Evolutionary conservation across 2,113 vertebrate species (phyloP).

Genomic region (Reinhardtius hippoglossoides): DNA sequence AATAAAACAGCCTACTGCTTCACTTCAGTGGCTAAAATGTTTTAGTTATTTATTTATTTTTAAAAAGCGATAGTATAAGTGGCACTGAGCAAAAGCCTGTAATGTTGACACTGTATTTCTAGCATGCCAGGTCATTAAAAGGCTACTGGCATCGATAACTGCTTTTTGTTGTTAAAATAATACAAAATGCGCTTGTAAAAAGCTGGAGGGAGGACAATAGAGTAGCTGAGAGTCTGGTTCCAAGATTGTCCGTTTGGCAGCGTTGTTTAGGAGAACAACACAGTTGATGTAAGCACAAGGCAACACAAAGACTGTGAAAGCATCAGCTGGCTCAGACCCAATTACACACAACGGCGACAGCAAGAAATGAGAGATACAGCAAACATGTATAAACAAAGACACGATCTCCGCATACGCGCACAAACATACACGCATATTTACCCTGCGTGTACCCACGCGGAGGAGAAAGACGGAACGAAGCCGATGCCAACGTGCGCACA

Average conservation of each 20-base stretch:
- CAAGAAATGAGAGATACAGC: conserved; percentile 40
- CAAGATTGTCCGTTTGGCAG: conserved; percentile 19
- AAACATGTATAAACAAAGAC: conserved; percentile 28
- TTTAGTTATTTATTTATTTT: too few species aligned
- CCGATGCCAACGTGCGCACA: conserved; percentile 38
- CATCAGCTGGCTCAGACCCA: conserved; percentile 49
- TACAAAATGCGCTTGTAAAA: not conserved
- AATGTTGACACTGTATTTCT: too few species aligned
- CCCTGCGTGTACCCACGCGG: conserved; percentile 12
- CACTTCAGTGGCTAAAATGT: too few species aligned
- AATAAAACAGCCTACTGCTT: too few species aligned
- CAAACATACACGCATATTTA: conserved; percentile 11
- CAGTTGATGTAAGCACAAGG: conserved; percentile 66
- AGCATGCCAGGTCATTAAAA: conserved; percentile 12
- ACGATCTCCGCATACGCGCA: not conserved
- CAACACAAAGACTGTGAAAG: conserved; percentile 55
- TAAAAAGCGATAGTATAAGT: too few species aligned
- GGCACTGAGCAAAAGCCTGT: too few species aligned
- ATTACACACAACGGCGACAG: conserved; percentile 44
- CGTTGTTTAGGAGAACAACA: conserved; percentile 35
- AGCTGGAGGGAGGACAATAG: conserved; percentile 4
- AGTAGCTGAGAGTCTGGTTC: conserved; percentile 7
- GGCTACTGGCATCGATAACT: not conserved
- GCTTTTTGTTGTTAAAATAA: conserved; percentile 3
- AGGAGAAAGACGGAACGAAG: not conserved